phyloP scores from a whole-genome alignment of 23 tunicate genomes.

The Ascidia mentula region DNA sequence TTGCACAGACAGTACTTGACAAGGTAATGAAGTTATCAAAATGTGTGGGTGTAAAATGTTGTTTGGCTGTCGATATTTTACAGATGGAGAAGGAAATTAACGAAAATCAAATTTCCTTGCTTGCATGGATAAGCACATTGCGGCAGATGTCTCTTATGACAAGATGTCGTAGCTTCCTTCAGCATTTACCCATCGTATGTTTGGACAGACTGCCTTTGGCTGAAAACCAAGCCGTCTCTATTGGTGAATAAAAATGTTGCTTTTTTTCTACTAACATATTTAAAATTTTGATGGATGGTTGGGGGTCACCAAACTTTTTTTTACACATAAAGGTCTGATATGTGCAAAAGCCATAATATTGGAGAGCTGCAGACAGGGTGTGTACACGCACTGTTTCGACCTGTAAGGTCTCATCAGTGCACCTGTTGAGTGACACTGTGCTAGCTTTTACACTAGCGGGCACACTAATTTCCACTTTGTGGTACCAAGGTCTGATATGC shows the following conservation, averaged over 20 bases:
- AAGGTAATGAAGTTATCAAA: constrained; percentile 23
- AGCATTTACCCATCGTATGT: constrained; percentile 48
- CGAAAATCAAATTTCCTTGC: constrained; percentile 21
- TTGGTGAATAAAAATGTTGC: constrained; percentile 28
- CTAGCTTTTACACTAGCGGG: too few relatives aligned
- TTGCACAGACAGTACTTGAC: constrained; percentile 33
- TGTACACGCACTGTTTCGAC: too few relatives aligned
- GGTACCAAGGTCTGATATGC: too few relatives aligned
- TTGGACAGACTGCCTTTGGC: constrained; percentile 29
- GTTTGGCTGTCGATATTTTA: background rate
- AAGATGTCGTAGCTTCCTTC: constrained; percentile 44
- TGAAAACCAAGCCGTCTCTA: constrained; percentile 3
- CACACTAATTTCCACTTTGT: too few relatives aligned
- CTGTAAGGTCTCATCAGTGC: too few relatives aligned
- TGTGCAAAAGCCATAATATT: too few relatives aligned
- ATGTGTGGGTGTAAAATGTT: background rate
- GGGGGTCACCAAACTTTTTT: too few relatives aligned
- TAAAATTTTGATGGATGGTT: too few relatives aligned
- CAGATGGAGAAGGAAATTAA: constrained; percentile 88
- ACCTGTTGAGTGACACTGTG: too few relatives aligned
- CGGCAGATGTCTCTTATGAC: constrained; percentile 27
- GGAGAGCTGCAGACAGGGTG: too few relatives aligned
- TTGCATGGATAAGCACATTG: constrained; percentile 49
- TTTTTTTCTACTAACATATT: too few relatives aligned
- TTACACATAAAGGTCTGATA: too few relatives aligned